Percentiles rank a stretch among this genome's conserved stretches.
Conservation (phyloP, 2,888 invertebrate species). For the Mesochorus sp. region DNA sequence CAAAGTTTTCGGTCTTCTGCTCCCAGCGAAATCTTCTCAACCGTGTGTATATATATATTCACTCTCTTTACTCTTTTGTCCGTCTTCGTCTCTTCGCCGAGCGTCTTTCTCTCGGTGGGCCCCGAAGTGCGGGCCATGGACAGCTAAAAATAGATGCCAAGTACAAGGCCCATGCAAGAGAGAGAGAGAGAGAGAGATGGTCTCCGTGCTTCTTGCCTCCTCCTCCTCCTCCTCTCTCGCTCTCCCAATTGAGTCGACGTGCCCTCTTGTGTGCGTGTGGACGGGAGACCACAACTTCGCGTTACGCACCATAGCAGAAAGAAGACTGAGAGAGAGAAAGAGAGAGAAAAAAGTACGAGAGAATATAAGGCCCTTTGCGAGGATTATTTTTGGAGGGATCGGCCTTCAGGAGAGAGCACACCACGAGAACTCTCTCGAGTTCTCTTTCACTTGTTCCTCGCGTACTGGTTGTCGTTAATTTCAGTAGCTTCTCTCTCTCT, state of each 20-base stretch:
- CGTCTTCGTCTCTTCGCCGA: slow-evolving; percentile 29
- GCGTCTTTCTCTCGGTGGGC: slow-evolving; percentile 34
- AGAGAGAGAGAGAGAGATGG: slow-evolving; percentile 39
- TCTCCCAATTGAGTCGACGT: slow-evolving; percentile 20
- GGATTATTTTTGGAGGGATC: slow-evolving; percentile 61
- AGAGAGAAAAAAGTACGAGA: slow-evolving; percentile 52
- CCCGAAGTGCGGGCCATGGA: slow-evolving; percentile 13
- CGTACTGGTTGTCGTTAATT: not conserved
- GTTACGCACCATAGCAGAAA: slow-evolving; percentile 46
- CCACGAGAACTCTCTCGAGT: slow-evolving; percentile 18
- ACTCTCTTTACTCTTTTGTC: not conserved
- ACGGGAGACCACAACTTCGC: slow-evolving; percentile 86
- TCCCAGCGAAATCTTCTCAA: slow-evolving; percentile 6
- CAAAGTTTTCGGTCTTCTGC: not conserved
- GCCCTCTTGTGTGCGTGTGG: slow-evolving; percentile 83
- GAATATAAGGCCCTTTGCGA: slow-evolving; percentile 54
- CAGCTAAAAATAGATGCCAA: slow-evolving; percentile 57
- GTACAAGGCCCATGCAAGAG: slow-evolving; percentile 57
- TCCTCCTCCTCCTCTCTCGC: not conserved
- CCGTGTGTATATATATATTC: slow-evolving; percentile 49
- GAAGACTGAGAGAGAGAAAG: slow-evolving; percentile 40
- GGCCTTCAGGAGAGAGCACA: slow-evolving; percentile 44
- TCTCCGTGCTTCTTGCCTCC: slow-evolving; percentile 11
- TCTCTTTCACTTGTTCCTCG: slow-evolving; percentile 25
- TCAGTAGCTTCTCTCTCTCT: not conserved